Conservation (phyloP, 2,797 vertebrate genomes). For the Sebastes elongatus region DNA sequence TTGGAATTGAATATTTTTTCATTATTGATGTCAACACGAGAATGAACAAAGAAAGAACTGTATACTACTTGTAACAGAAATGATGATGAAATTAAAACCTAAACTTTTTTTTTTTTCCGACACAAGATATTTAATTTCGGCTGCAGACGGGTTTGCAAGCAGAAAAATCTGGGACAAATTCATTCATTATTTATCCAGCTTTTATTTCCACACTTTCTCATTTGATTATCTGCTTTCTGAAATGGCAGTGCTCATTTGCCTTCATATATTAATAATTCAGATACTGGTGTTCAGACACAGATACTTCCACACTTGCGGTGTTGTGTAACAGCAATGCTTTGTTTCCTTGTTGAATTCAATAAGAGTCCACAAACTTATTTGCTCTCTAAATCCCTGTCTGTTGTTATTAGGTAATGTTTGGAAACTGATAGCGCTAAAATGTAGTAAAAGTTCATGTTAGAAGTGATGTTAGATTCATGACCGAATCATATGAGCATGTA, state of each 20-base stretch:
- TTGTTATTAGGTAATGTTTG: not conserved
- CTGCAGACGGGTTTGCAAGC: conserved; percentile 36
- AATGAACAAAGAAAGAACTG: conserved; percentile 28
- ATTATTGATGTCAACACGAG: conserved; percentile 36
- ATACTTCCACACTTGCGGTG: conserved; percentile 55
- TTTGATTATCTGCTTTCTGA: conserved; percentile 76
- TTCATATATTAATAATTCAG: conserved; percentile 73
- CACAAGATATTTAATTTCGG: conserved; percentile 48
- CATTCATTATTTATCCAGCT: conserved; percentile 78
- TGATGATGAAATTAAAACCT: conserved; percentile 52
- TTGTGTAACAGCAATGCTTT: conserved; percentile 48
- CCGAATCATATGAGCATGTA: not conserved
- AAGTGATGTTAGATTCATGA: conserved; percentile 1
- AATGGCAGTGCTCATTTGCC: conserved; percentile 67
- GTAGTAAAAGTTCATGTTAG: not conserved
- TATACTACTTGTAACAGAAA: conserved; percentile 33
- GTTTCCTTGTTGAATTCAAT: conserved; percentile 26
- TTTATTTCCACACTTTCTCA: conserved; percentile 76
- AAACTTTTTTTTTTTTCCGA: conserved; percentile 1
- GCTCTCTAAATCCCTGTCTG: not conserved
- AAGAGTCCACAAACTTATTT: not conserved
- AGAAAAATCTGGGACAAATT: conserved; percentile 72
- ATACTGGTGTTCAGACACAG: conserved; percentile 53
- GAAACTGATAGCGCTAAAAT: not conserved
- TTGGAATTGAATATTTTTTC: conserved; percentile 11